These are phyloP conservation scores for Bombus fervidus DNA, from an alignment of 1,140 invertebrate species.

Conservation along the genomic window DNA sequence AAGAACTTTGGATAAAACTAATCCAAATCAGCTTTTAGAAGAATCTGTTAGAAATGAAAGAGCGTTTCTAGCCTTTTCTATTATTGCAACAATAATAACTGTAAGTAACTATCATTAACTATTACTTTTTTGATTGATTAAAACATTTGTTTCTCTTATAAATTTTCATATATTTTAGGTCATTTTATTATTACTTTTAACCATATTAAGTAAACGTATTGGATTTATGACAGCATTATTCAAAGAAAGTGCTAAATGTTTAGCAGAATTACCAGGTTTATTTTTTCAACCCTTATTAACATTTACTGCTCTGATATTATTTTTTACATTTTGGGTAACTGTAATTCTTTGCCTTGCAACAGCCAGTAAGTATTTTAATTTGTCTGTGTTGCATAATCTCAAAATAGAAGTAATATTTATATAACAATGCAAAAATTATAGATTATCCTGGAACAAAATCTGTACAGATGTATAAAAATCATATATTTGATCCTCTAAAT, in stretches of 20 bases:
- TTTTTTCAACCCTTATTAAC: constrained; percentile 94
- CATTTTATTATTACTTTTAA: constrained; percentile 90
- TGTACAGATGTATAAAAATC: constrained; percentile 76
- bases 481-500: constrained; percentile 73
- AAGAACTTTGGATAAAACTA: constrained; percentile 86
- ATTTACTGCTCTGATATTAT: constrained; percentile 89
- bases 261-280: constrained; percentile 91
- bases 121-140: neutral
- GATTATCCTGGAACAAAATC: constrained; percentile 81
- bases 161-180: constrained; percentile 84
- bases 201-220: constrained; percentile 91
- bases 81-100: constrained; percentile 93
- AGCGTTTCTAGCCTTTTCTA: constrained; percentile 92
- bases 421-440: constrained; percentile 60
- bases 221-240: constrained; percentile 92
- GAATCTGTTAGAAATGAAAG: constrained; percentile 93
- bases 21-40: constrained; percentile 85
- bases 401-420: constrained; percentile 21
- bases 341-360: constrained; percentile 89
- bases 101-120: constrained; percentile 82
- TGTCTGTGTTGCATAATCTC: neutral
- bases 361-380: constrained; percentile 84
- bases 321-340: constrained; percentile 93
- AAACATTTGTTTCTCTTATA: constrained; percentile 35
- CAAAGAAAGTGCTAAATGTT: constrained; percentile 92